Conservation (phyloP, 2,113 vertebrate species). For the Oncorhynchus tshawytscha region DNA sequence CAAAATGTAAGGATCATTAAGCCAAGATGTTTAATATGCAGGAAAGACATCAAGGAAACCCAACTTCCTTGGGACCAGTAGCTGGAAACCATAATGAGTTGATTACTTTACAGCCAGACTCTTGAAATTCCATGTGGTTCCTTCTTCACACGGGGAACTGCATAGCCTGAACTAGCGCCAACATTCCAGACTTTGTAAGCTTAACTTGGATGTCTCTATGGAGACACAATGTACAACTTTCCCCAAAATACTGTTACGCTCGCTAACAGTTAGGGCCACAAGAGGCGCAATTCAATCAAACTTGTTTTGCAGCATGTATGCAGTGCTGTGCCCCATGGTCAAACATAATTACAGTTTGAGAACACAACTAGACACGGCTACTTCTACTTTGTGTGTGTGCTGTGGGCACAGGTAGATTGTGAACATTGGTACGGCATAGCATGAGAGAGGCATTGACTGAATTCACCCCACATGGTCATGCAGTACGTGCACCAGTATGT, state of each 20-base stretch:
- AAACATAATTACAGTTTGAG: background rate
- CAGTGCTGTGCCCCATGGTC: no score
- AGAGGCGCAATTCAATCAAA: background rate
- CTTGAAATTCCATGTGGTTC: background rate
- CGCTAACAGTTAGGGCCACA: background rate
- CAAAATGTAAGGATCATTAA: conserved; percentile 14
- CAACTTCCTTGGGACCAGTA: background rate
- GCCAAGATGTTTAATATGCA: conserved; percentile 5
- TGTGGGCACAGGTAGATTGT: no score
- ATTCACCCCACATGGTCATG: no score
- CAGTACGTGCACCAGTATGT: no score
- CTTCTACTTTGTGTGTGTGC: no score
- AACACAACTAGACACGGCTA: background rate
- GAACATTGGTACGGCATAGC: no score
- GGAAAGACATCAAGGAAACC: conserved; percentile 15
- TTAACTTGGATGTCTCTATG: background rate
- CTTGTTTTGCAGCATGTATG: background rate
- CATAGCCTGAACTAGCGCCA: background rate
- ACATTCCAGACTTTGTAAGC: background rate
- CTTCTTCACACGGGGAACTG: background rate
- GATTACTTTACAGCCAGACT: background rate
- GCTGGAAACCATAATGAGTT: background rate
- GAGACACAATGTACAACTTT: background rate
- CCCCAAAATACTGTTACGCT: background rate
- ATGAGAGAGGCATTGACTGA: no score